Evolutionary conservation across 2,888 invertebrate species (phyloP), one percentile per base, ranked within the genome.

Genomic region (Plagodis pulveraria): DNA sequence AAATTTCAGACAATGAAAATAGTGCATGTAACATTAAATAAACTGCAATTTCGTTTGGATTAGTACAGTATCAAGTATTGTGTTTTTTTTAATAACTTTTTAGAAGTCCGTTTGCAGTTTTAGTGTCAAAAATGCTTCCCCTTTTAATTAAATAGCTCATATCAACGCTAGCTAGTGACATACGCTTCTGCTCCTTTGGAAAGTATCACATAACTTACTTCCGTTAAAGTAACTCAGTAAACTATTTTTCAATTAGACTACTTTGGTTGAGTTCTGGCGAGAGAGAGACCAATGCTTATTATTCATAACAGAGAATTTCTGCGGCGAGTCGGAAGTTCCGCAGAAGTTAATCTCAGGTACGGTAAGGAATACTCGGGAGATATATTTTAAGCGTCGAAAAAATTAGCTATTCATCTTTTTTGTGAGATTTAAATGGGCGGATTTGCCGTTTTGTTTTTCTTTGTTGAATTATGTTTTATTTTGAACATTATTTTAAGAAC

Each of bases 251-350:
- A 66, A 71, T 69, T 67, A 62, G 36, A 55, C 41, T 54, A 32
- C 12, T 55, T 42, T 50, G 55, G 41, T 34, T 47, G 56, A 5
- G 8, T 34, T 41, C 11, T 36, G 36, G 11, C 8, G 40, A 47
- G 51, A 35, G 50, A 11, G 35, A 42, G 46, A 50, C 41, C 22
- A 42, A 47, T 51, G 82, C 77, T 78, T 78, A 81, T 83, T 83
- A 85, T 85, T 84, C 82, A 80, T 76, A 71, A 67, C 78, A 69
- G 69, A 36, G 41, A 77, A 78, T 82, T 80, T 78, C 77, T 73
- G 62, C 51, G 64, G 61, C 73, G 68, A 67, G 71, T 69, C 70
- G 66, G 51, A 74, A 76, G 71, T 78, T 73, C 65, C 63, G 58
- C 58, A 61, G 60, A 61, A 70, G 67, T 68, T 80, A 80, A 84